A percentile compares a stretch with the other conserved stretches of the same genome.
These are phyloP conservation scores for Mustela nigripes DNA, from an alignment of 2,113 vertebrate species.

Conservation along the genomic window DNA sequence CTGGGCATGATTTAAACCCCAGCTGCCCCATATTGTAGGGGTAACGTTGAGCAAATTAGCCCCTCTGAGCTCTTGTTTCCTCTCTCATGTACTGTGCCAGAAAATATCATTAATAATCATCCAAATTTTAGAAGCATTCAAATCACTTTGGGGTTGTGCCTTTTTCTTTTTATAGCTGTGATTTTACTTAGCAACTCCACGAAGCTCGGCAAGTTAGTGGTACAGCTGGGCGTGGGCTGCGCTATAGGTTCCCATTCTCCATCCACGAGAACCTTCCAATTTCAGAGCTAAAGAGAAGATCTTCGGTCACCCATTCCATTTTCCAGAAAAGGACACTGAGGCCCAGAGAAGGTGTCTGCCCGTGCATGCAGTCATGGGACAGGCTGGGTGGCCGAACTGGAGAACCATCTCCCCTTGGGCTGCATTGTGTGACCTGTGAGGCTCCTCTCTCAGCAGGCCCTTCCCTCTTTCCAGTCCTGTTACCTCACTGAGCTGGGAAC, in stretches of 20 bases:
- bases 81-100: not conserved
- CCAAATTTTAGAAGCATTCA: not conserved
- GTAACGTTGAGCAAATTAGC: not conserved
- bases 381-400: not conserved
- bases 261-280: not conserved
- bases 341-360: not conserved
- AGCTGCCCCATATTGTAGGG: not conserved
- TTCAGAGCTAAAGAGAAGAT: not conserved
- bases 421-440: accelerated
- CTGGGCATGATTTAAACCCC: not conserved
- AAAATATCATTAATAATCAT: slow-evolving; percentile 17
- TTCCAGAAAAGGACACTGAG: not conserved
- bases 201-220: not conserved
- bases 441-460: not conserved
- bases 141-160: not conserved
- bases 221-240: not conserved
- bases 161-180: slow-evolving; percentile 21
- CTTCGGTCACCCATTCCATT: not conserved
- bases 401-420: not conserved
- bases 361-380: accelerated
- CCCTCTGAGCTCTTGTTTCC: not conserved
- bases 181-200: slow-evolving; percentile 38
- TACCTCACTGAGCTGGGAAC: not conserved
- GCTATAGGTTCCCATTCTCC: not conserved
- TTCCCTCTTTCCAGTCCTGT: not conserved